These are phyloP conservation scores for Elysia crispata DNA, from an alignment of 2,888 invertebrate genomes.

Conservation along the genomic window DNA sequence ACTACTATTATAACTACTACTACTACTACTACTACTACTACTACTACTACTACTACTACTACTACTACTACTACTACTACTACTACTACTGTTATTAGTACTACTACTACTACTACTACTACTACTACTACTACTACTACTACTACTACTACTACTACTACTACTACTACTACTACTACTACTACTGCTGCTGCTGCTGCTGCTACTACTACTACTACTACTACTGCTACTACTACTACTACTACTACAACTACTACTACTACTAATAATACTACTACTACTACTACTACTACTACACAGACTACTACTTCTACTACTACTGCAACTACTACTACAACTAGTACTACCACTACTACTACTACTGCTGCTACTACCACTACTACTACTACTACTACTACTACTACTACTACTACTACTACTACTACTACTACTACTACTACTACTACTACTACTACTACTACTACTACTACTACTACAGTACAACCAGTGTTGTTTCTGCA, in stretches of 20 bases:
- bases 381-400: constrained; percentile 4
- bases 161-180: background rate
- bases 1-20: background rate
- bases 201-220: background rate
- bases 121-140: constrained; percentile 9
- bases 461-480: background rate
- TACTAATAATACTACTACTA: too few species aligned
- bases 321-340: constrained; percentile 2
- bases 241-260: too few species aligned
- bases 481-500: background rate
- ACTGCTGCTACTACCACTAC: background rate
- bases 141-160: constrained; percentile 3
- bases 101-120: too few species aligned
- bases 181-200: background rate
- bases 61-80: too few species aligned
- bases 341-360: constrained; percentile 1
- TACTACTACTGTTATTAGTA: too few species aligned
- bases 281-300: too few species aligned
- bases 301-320: too few species aligned
- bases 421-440: constrained; percentile 4
- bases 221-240: constrained; percentile 4
- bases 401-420: constrained; percentile 9
- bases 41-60: constrained; percentile 4
- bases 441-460: constrained; percentile 3
- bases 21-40: constrained; percentile 9